A percentile compares a stretch with the other conserved stretches of the same genome.
These are phyloP conservation scores for Epinephelus awoara DNA, from an alignment of 2,797 vertebrate genomes.

Conservation along the genomic window DNA sequence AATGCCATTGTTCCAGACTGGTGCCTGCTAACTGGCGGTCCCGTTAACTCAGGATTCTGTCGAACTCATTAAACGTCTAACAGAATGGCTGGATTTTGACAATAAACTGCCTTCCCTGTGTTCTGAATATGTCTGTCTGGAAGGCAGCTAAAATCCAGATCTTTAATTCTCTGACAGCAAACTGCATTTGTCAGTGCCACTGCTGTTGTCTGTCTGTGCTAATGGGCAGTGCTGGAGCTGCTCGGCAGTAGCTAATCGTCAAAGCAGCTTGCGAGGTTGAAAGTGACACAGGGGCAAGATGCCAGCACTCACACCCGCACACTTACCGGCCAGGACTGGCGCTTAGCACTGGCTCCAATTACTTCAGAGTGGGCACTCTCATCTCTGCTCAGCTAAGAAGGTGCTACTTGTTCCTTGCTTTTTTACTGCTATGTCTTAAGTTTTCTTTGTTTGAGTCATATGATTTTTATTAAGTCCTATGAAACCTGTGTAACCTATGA, in stretches of 20 bases:
- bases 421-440: background rate
- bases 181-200: constrained; percentile 61
- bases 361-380: constrained; percentile 56
- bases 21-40: constrained; percentile 37
- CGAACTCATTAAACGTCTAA: constrained; percentile 54
- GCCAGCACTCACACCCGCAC: constrained; percentile 67
- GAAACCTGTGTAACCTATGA: background rate
- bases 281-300: constrained; percentile 72
- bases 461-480: constrained; percentile 1
- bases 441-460: constrained; percentile 4
- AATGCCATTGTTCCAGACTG: constrained; percentile 47
- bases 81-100: constrained; percentile 50
- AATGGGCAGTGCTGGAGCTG: constrained; percentile 65
- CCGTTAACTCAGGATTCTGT: constrained; percentile 48
- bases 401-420: constrained; percentile 19
- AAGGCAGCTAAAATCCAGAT: constrained; percentile 47
- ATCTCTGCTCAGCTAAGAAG: constrained; percentile 39
- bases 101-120: constrained; percentile 25
- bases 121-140: constrained; percentile 30
- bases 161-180: constrained; percentile 61
- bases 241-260: constrained; percentile 65
- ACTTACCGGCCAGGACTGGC: constrained; percentile 59
- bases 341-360: constrained; percentile 56
- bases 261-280: constrained; percentile 72
- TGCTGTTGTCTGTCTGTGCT: constrained; percentile 54